Evolutionary conservation across 1,140 invertebrate species (phyloP), one percentile per base, ranked within the genome.

Genomic region (Ceratina australensis): DNA sequence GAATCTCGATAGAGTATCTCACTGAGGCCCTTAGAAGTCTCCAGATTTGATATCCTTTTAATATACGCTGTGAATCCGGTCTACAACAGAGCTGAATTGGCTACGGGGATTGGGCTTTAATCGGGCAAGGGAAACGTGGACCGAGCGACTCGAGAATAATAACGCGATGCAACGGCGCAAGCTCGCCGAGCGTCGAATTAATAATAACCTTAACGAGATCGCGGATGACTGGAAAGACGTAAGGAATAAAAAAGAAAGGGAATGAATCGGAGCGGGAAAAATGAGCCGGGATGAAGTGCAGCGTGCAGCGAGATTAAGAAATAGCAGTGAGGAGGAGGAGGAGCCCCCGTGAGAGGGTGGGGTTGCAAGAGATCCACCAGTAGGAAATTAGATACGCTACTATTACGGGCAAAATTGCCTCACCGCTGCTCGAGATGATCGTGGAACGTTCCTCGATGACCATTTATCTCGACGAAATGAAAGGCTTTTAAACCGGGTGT

Each of bases 401-500:
- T 12, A 50, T 66, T 26, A 50, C 42, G 42, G 22, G 16, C 64
- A 22, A 66, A 66, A 66, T 66, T 66, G 64, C 47, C 24, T 66
- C 64, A 22, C 42, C 22, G 20, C 22, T 42, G 64, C 8, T 50
- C 16, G 3, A 66, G 47, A 50, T 50, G 18, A 50, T 66, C 47
- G 50, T 26, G 16, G 47, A 50, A 49, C 13, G 3, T 12, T 66
- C 22, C 64, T n/a, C 3, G 64, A 66, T 50, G 64, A n/a, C 47
- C 47, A 50, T 50, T 50, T 66, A 50, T 66, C 64, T 22, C 22
- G 22, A 18, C 22, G 15, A n/a, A 66, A 66, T 66, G 24, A 26
- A 26, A 66, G 64, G 47, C 4, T 50, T 24, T 26, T 22, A 47
- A 66, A 66, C 47, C 18, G 7, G 20, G 10, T 26, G 33, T 42